Evolutionary conservation across 30 jellyfish, hydroid and myxozoan species (phyloP).

Genomic region (Morbakka virulenta): DNA sequence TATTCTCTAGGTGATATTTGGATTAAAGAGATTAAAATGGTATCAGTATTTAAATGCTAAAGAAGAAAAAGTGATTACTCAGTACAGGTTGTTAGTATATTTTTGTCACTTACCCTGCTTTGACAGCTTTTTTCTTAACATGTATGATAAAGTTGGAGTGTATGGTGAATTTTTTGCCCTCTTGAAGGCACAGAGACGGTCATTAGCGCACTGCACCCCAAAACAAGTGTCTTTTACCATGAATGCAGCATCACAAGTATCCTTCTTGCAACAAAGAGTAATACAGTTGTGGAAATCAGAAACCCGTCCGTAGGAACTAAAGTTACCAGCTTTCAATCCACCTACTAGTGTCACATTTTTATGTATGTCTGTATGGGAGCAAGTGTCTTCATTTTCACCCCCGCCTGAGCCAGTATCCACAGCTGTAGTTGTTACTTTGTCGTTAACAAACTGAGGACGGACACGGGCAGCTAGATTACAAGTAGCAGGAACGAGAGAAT

Average conservation of each 20-base stretch:
- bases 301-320: slow-evolving; percentile 83
- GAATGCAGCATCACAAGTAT: slow-evolving; percentile 90
- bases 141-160: slow-evolving; percentile 87
- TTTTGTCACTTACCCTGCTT: slow-evolving; percentile 18
- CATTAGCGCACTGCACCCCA: slow-evolving; percentile 55
- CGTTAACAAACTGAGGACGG: not conserved
- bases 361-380: slow-evolving; percentile 13
- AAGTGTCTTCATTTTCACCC: not conserved
- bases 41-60: too few relatives aligned
- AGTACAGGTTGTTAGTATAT: too few relatives aligned
- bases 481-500: too few relatives aligned
- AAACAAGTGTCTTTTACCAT: slow-evolving; percentile 95
- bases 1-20: too few relatives aligned
- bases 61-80: too few relatives aligned
- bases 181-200: slow-evolving; percentile 51
- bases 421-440: not conserved
- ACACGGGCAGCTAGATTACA: not conserved
- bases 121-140: slow-evolving; percentile 40
- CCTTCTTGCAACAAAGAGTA: slow-evolving; percentile 60
- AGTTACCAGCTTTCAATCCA: slow-evolving; percentile 93
- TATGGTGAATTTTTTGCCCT: slow-evolving; percentile 89
- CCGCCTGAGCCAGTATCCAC: not conserved
- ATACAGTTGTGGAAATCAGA: slow-evolving; percentile 58
- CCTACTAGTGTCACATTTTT: slow-evolving; percentile 73
- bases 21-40: too few relatives aligned